Percentiles rank a stretch among this genome's conserved stretches.
Conservation (phyloP, 2,113 vertebrate genomes). For the Microcebus ravelobensis region DNA sequence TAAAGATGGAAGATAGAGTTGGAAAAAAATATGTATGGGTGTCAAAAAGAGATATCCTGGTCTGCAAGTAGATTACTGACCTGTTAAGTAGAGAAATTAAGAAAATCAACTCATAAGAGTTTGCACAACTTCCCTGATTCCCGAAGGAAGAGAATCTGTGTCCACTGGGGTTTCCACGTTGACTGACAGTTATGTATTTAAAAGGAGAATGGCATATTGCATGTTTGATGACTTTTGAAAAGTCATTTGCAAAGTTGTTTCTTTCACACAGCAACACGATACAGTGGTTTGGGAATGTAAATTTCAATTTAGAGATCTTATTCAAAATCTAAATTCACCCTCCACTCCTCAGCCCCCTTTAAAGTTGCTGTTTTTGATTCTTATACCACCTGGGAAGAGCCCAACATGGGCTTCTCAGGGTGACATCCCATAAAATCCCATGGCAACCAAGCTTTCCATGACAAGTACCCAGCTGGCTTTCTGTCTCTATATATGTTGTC, state of each 20-base stretch:
- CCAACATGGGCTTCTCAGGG: background rate
- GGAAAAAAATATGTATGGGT: background rate
- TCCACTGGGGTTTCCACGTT: background rate
- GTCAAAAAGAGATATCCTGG: background rate
- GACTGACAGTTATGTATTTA: background rate
- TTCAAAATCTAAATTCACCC: conserved; percentile 18
- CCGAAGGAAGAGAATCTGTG: background rate
- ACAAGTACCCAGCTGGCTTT: background rate
- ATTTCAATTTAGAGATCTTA: conserved; percentile 4
- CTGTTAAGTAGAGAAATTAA: background rate
- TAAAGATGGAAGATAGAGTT: background rate
- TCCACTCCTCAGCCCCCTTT: no score
- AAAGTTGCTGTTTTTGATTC: background rate
- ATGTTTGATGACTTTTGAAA: background rate
- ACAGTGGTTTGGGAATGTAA: background rate
- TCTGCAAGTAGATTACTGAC: background rate
- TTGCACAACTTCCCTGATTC: background rate
- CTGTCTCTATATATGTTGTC: background rate
- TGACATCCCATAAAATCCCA: background rate
- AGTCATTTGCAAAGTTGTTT: background rate
- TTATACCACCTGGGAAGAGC: background rate
- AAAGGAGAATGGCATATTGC: background rate
- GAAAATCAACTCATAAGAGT: background rate
- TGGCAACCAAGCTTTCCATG: background rate
- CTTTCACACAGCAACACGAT: background rate